phyloP scores from a whole-genome alignment of 2,113 vertebrate genomes.

The Alethe castanea region DNA sequence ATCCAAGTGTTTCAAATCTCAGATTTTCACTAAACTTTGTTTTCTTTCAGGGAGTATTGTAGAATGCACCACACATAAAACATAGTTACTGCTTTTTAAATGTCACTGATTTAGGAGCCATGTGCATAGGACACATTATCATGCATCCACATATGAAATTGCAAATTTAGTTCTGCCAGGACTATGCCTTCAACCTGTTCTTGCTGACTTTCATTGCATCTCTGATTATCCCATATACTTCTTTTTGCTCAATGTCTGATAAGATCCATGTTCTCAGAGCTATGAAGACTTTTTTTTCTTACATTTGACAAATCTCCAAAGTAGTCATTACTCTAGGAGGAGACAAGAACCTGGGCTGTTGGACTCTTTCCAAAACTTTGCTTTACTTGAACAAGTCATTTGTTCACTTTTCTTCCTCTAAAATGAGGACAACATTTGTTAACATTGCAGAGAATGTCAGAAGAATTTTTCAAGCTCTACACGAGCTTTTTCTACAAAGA shows the following conservation, averaged over 20 bases:
- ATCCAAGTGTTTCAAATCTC: neutral
- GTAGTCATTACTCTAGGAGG: neutral
- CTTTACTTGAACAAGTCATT: neutral
- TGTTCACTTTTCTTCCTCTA: neutral
- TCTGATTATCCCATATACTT: neutral
- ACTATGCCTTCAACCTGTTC: neutral
- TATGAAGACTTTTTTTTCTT: neutral
- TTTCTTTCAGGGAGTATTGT: neutral
- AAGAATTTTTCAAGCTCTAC: neutral
- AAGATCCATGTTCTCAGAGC: neutral
- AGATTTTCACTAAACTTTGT: neutral
- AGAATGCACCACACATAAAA: neutral
- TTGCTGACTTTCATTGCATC: neutral
- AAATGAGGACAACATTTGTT: neutral
- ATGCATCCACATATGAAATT: neutral
- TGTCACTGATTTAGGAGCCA: neutral
- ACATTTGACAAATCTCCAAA: neutral
- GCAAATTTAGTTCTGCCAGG: neutral
- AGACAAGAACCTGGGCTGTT: neutral
- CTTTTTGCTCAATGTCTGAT: neutral
- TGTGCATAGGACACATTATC: neutral
- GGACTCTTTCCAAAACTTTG: neutral
- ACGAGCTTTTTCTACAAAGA: neutral
- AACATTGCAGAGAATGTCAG: neutral
- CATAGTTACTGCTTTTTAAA: neutral